Evolutionary conservation across 2,113 vertebrate genomes (phyloP).

Genomic region (Chamaea fasciata): DNA sequence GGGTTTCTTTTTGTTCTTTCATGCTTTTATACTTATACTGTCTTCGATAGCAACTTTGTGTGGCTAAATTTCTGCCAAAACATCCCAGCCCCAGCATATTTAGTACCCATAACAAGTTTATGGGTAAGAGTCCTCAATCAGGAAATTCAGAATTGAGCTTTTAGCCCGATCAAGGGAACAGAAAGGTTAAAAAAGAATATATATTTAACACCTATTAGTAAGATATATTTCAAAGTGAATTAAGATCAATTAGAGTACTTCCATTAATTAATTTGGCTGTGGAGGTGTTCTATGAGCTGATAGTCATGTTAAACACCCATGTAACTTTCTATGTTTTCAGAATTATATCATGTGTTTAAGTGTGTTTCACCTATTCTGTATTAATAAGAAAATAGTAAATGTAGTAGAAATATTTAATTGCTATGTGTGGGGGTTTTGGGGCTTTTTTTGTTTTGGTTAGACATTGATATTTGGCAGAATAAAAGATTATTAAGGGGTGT

Average conservation of each 20-base stretch:
- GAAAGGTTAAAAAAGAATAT: background rate
- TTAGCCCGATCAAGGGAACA: background rate
- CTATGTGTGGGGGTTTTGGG: background rate
- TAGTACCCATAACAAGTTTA: background rate
- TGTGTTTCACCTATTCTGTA: background rate
- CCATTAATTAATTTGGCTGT: background rate
- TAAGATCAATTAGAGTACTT: background rate
- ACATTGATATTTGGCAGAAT: background rate
- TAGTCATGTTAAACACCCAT: background rate
- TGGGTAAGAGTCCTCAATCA: background rate
- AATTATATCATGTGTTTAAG: background rate
- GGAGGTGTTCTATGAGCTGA: background rate
- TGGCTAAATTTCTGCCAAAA: background rate
- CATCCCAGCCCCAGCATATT: background rate
- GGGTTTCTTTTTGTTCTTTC: background rate
- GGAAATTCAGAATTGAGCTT: background rate
- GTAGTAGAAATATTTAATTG: background rate
- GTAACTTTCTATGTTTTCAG: background rate
- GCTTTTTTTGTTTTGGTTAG: too few species aligned
- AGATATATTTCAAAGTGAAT: background rate
- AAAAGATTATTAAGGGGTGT: background rate
- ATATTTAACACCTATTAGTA: background rate
- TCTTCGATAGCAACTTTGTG: fast-evolving
- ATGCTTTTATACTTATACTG: background rate
- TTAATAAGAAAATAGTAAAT: background rate